Evolutionary conservation across 2,888 invertebrate genomes (phyloP), one percentile per base, ranked within the genome.

Genomic region (Choristoneura rosaceana): DNA sequence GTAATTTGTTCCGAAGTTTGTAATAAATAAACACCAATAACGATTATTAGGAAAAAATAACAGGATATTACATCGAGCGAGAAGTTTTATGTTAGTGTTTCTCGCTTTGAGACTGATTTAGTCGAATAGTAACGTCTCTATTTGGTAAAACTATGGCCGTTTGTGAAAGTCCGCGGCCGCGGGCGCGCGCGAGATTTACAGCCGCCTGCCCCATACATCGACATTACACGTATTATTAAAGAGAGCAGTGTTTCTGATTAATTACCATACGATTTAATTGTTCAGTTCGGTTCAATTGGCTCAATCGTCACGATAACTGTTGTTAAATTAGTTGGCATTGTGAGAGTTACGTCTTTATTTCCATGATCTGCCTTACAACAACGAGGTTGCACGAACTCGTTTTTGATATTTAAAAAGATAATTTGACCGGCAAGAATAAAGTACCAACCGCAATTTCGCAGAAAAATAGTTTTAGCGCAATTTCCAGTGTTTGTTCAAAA

Each of bases 11-110:
- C 82, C 89, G 86, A 87, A 86, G 87, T 86, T 91, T 89, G 91
- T 92, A 93, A 94, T 94, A 94, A 94, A 94, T 94, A 94, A 94
- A 93, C 93, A 93, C 89, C 93, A 93, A 93, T 94, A 93, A 93
- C 90, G 90, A 93, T 93, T 93, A 93, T 94, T 94, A 93, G 86
- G 89, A 90, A 90, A 90, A 93, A 93, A 93, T 93, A 92, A 93
- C 91, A 93, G 93, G 92, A 93, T 93, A 93, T 93, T 93, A 93
- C 87, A 83, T 80, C 85, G 82, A 85, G 82, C 80, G 79, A 80
- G 84, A 87, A 88, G 86, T 86, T 92, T 90, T 91, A 91, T 88
- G 87, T 82, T 83, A 83, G 87, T 88, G 89, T 92, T 87, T 89
- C 86, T 89, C 84, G 83, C 77, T 81, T 79, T 83, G 82, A 80